These are phyloP conservation scores for Alosa alosa DNA, from an alignment of 2,113 vertebrate species.

Conservation along the genomic window DNA sequence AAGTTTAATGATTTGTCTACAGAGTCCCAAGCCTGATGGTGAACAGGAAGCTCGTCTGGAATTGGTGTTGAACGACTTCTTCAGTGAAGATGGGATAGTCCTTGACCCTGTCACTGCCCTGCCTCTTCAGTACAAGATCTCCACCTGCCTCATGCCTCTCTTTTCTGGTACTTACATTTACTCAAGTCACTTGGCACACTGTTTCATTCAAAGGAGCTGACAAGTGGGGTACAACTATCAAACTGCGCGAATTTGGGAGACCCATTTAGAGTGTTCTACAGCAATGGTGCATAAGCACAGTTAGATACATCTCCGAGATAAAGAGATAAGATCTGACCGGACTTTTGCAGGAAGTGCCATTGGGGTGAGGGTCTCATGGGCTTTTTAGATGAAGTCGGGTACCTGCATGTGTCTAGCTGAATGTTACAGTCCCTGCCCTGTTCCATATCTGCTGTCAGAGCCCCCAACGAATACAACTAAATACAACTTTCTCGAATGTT, in stretches of 20 bases:
- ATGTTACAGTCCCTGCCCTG: no score
- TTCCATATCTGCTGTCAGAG: no score
- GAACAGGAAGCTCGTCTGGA: conserved; percentile 81
- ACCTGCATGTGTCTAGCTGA: no score
- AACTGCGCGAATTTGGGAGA: no score
- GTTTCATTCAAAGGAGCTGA: conserved; percentile 79
- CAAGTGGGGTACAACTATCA: conserved; percentile 70
- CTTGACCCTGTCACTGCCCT: conserved; percentile 82
- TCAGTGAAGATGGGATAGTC: conserved; percentile 91
- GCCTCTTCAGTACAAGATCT: conserved; percentile 86
- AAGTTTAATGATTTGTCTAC: background rate
- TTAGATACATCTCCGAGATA: no score
- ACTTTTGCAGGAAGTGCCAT: no score
- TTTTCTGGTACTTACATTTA: conserved; percentile 67
- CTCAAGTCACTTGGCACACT: conserved; percentile 51
- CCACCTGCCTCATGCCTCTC: conserved; percentile 77
- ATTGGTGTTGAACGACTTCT: conserved; percentile 84
- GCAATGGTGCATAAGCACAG: no score
- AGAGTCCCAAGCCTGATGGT: conserved; percentile 69
- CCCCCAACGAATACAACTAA: no score
- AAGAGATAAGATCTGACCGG: no score
- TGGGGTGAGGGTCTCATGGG: no score
- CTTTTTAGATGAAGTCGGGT: no score
- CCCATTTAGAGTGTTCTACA: no score
- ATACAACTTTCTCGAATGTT: background rate